Conservation (phyloP, 1,140 invertebrate species). For the Cotesia chilonis region DNA sequence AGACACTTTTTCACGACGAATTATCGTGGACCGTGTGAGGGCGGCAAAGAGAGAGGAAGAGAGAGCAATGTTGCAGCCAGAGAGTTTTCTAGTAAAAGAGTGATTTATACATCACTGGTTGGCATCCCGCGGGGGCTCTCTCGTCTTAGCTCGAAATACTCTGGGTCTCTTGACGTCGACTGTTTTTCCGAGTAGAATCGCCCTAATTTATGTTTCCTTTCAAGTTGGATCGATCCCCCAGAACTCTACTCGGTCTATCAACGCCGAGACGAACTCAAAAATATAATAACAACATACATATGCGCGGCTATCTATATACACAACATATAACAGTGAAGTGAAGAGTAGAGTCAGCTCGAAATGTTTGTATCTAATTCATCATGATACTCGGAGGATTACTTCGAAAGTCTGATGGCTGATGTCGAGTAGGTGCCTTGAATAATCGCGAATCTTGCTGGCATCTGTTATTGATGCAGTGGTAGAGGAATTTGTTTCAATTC, state of each 20-base stretch:
- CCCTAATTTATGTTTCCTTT: conserved; percentile 48
- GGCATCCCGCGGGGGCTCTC: conserved; percentile 29
- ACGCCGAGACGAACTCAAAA: conserved; percentile 10
- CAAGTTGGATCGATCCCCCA: conserved; percentile 42
- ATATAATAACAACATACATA: background rate
- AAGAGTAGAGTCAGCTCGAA: no score
- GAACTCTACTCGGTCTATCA: conserved; percentile 38
- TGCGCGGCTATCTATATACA: no score
- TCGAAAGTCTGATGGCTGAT: no score
- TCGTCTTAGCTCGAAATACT: conserved; percentile 37
- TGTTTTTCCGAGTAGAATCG: conserved; percentile 41
- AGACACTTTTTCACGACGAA: conserved; percentile 9
- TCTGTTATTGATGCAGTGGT: no score
- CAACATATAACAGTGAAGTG: no score
- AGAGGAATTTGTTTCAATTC: no score
- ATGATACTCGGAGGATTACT: no score
- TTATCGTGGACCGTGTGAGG: conserved; percentile 19
- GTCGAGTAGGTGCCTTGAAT: no score
- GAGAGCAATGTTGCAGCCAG: conserved; percentile 6
- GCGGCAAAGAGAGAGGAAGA: background rate
- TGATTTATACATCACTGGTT: conserved; percentile 39
- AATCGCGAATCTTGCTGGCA: no score
- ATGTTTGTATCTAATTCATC: conserved; percentile 1
- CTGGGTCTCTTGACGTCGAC: conserved; percentile 34
- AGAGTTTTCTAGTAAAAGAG: conserved; percentile 38